Evolutionary conservation across 2,888 invertebrate genomes (phyloP).

Genomic region (Lithophane socia): DNA sequence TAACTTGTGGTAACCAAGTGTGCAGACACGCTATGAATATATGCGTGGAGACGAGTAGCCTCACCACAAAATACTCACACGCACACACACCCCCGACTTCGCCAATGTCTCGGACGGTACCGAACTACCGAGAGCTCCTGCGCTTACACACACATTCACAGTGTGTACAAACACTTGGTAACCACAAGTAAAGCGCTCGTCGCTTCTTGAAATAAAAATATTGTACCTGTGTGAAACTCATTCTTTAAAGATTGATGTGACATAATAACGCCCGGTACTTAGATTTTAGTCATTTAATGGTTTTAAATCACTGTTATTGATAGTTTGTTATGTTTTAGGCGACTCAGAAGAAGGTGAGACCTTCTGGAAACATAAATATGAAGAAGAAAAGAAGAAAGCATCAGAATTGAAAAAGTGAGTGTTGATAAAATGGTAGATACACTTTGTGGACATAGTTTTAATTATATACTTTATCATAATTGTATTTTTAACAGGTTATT

Average conservation of each 20-base stretch:
- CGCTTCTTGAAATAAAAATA: background rate
- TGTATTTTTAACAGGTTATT: constrained; percentile 58
- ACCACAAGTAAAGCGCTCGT: background rate
- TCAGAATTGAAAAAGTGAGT: constrained; percentile 78
- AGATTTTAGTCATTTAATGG: background rate
- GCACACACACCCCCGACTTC: too few relatives aligned
- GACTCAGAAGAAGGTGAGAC: constrained; percentile 76
- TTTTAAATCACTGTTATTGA: background rate
- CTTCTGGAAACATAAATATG: constrained; percentile 84
- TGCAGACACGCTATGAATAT: background rate
- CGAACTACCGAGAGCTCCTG: background rate
- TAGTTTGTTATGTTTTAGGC: constrained; percentile 66
- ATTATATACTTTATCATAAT: background rate
- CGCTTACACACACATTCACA: background rate
- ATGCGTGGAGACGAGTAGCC: background rate
- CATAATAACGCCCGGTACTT: background rate
- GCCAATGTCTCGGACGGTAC: background rate
- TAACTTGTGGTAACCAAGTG: background rate
- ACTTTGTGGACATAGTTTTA: background rate
- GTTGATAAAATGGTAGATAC: background rate
- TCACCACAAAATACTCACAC: background rate
- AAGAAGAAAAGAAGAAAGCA: constrained; percentile 78
- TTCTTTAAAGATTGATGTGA: background rate
- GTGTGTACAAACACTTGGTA: background rate
- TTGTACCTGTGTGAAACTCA: background rate